phyloP scores from a whole-genome alignment of 2,113 vertebrate species.

The Dolichallabes microphthalmus region DNA sequence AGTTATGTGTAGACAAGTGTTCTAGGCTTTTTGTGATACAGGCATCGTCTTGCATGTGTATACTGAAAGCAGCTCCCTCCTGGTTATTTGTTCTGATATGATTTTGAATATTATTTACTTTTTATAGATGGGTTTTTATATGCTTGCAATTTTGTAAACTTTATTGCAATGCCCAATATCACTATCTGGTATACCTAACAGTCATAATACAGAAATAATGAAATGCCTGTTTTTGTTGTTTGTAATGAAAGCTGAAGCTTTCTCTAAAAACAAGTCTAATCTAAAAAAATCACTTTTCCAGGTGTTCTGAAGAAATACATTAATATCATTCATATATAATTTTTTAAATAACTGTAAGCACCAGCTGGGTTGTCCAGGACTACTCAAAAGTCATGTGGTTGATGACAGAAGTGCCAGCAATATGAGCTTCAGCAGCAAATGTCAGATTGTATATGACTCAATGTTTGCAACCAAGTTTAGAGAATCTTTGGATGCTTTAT shows the following conservation, averaged over 20 bases:
- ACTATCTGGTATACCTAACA: not conserved
- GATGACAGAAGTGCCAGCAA: conserved; percentile 26
- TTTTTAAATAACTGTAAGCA: not conserved
- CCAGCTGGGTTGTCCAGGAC: not conserved
- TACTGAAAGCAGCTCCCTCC: not conserved
- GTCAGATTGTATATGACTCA: not conserved
- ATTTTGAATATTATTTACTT: not conserved
- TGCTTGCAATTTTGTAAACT: not conserved
- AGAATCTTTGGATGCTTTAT: conserved; percentile 1
- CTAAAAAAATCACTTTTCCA: not conserved
- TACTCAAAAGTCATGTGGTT: conserved; percentile 12
- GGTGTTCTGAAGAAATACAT: not conserved
- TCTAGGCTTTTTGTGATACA: not conserved
- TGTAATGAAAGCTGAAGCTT: conserved; percentile 1
- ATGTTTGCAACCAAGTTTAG: not conserved
- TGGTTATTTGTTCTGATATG: not conserved
- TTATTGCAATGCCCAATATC: not conserved
- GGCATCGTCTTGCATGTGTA: not conserved
- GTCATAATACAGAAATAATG: not conserved
- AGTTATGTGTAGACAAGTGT: not conserved
- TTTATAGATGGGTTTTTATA: not conserved
- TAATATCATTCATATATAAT: not conserved
- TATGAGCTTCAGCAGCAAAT: conserved; percentile 1
- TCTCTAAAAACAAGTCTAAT: not conserved
- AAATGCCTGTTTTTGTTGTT: not conserved